Conservation (phyloP, 2,888 invertebrate species). For the Strigamia transsilvanica region DNA sequence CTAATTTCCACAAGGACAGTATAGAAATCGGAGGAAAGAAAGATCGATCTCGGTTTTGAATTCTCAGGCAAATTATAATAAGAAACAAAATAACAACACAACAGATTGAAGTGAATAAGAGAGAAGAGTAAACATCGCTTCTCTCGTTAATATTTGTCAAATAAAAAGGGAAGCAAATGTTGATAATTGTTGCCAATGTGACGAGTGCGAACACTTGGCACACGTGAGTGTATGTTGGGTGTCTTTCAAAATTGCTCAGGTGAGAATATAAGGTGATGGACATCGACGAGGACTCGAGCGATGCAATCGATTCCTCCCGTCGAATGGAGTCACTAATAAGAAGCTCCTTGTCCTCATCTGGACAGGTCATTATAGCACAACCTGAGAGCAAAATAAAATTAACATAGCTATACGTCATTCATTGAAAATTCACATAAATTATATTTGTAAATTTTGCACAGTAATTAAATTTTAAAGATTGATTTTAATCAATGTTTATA, state of each 20-base stretch:
- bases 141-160: constrained; percentile 39
- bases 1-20: constrained; percentile 65
- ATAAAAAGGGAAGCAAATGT: constrained; percentile 48
- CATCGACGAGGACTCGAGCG: constrained; percentile 28
- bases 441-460: too few relatives aligned
- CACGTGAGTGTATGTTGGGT: constrained; percentile 28
- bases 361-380: neutral
- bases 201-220: constrained; percentile 31
- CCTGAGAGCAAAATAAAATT: neutral
- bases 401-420: too few relatives aligned
- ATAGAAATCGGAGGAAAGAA: constrained; percentile 64
- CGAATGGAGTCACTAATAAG: neutral
- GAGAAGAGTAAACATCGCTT: constrained; percentile 54
- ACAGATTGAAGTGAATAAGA: constrained; percentile 52
- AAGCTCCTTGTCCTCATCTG: constrained; percentile 21
- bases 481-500: too few relatives aligned
- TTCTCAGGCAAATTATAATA: constrained; percentile 45
- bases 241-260: neutral
- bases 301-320: constrained; percentile 15
- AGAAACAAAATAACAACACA: constrained; percentile 28
- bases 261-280: neutral
- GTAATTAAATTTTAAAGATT: too few relatives aligned
- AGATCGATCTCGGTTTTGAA: constrained; percentile 21
- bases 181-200: constrained; percentile 40
- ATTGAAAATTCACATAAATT: too few relatives aligned